Conservation (phyloP, 2,797 vertebrate species). For the Helicolenus hilgendorfi region DNA sequence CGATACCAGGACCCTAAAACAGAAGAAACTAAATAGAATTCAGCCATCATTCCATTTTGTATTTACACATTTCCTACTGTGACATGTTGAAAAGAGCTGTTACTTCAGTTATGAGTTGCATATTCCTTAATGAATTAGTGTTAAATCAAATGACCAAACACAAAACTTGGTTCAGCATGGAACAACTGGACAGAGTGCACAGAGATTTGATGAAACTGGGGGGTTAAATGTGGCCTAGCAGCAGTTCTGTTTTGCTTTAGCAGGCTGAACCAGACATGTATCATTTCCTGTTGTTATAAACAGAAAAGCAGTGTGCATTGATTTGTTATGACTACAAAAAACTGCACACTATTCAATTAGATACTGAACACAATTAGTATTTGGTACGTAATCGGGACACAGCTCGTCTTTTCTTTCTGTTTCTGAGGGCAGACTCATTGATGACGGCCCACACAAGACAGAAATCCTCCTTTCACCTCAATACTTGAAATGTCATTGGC, state of each 20-base stretch:
- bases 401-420: background rate
- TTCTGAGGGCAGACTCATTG: background rate
- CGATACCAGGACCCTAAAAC: background rate
- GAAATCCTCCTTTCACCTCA: background rate
- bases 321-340: background rate
- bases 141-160: background rate
- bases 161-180: background rate
- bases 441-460: background rate
- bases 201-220: background rate
- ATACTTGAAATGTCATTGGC: background rate
- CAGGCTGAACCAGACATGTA: background rate
- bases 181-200: background rate
- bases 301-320: background rate
- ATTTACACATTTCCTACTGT: background rate
- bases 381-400: background rate
- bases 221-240: background rate
- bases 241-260: background rate
- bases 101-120: background rate
- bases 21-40: background rate
- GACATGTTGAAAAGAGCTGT: background rate
- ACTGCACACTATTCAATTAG: background rate
- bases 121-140: background rate
- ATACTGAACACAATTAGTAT: background rate
- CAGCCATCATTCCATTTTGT: background rate
- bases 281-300: constrained; percentile 4